These are phyloP conservation scores for Drosophila paramelanica DNA, from an alignment of 2,888 invertebrate genomes.

Conservation along the genomic window DNA sequence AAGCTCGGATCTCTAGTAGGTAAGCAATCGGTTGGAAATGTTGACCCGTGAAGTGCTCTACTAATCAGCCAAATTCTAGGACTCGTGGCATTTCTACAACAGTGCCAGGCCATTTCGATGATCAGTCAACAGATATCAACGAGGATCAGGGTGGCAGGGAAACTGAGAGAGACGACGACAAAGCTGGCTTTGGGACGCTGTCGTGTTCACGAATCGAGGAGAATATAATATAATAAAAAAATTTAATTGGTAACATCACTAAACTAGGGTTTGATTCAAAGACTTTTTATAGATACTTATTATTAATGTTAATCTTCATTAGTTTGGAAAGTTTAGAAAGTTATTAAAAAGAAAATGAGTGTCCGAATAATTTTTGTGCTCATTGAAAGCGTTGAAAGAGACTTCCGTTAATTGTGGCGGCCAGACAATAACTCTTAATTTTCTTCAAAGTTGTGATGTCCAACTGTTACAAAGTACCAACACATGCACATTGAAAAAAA, in stretches of 20 bases:
- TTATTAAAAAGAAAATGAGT: too few species aligned
- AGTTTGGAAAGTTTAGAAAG: too few species aligned
- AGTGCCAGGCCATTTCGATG: constrained; percentile 83
- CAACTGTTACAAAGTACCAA: constrained; percentile 1
- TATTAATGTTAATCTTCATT: too few species aligned
- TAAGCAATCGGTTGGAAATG: constrained; percentile 47
- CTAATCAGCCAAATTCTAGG: constrained; percentile 40
- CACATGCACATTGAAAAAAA: neutral
- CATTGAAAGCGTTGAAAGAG: too few species aligned
- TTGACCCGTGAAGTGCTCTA: too few species aligned
- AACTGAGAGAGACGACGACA: constrained; percentile 14
- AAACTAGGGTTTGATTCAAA: too few species aligned
- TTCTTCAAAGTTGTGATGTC: neutral
- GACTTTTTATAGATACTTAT: too few species aligned
- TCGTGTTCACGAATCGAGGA: constrained; percentile 42
- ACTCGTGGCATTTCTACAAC: constrained; percentile 86
- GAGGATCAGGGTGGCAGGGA: constrained; percentile 64
- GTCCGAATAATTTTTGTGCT: too few species aligned
- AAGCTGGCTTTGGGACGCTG: constrained; percentile 11
- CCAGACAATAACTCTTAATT: neutral
- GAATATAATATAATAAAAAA: too few species aligned
- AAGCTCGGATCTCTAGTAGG: constrained; percentile 85
- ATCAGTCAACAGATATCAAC: constrained; percentile 79
- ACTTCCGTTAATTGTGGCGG: neutral
- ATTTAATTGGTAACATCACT: too few species aligned